A percentile compares a stretch with the other conserved stretches of the same genome.
Conservation (phyloP, 1,140 invertebrate genomes). For the Mya arenaria region DNA sequence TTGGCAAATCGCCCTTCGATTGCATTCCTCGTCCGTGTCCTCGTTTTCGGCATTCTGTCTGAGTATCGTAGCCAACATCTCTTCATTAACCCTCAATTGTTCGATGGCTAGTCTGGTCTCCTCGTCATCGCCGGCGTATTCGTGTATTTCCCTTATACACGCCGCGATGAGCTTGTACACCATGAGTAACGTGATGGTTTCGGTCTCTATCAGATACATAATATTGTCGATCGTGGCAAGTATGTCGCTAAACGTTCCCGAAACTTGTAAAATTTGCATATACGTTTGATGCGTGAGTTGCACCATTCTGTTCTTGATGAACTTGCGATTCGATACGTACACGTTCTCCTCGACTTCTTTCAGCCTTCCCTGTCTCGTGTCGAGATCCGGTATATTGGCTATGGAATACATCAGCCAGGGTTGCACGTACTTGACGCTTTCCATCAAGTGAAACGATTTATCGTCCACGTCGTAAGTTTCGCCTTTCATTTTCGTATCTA, state of each 20-base stretch:
- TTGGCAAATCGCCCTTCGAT: no score
- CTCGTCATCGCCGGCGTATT: not conserved
- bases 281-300: not conserved
- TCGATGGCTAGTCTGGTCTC: not conserved
- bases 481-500: not conserved
- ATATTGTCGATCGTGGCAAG: not conserved
- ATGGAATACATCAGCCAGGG: no score
- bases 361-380: no score
- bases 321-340: not conserved
- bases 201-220: not conserved
- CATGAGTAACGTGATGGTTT: not conserved
- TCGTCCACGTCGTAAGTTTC: not conserved
- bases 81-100: not conserved
- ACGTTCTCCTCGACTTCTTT: not conserved
- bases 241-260: not conserved
- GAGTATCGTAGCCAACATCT: not conserved
- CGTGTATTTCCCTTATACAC: not conserved
- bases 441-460: no score
- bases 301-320: not conserved
- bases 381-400: no score
- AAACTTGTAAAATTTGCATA: not conserved
- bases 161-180: not conserved
- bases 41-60: not conserved
- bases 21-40: not conserved
- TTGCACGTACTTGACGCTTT: no score